phyloP scores from a whole-genome alignment of 2,888 invertebrate genomes.

The Syrista parreyssii region DNA sequence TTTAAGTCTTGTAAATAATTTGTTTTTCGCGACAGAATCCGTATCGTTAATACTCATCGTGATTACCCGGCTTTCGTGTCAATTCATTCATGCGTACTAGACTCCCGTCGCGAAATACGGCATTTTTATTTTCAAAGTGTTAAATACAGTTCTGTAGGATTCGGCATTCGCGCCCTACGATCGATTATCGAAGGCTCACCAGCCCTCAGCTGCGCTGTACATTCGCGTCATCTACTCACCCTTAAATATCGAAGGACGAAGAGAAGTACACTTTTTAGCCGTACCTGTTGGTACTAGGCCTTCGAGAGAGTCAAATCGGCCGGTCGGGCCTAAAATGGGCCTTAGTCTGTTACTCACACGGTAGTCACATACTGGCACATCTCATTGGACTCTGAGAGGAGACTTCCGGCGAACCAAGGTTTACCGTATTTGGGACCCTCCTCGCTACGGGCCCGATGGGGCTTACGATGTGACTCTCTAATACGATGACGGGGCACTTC shows the following conservation, averaged over 20 bases:
- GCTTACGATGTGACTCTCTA: constrained; percentile 47
- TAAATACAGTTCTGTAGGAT: too few relatives aligned
- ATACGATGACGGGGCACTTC: constrained; percentile 55
- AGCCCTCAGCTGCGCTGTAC: too few relatives aligned
- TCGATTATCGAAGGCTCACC: too few relatives aligned
- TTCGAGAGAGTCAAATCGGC: too few relatives aligned
- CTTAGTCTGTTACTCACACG: constrained; percentile 30
- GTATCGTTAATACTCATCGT: neutral
- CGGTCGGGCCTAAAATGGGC: too few relatives aligned
- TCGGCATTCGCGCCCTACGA: too few relatives aligned
- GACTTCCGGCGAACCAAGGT: constrained; percentile 49
- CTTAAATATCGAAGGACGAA: too few relatives aligned
- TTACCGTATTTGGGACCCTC: constrained; percentile 54
- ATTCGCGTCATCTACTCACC: too few relatives aligned
- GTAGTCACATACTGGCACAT: constrained; percentile 62
- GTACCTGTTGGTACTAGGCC: too few relatives aligned
- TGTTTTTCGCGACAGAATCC: neutral
- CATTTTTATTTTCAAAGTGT: neutral
- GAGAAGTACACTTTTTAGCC: too few relatives aligned
- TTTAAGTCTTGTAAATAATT: neutral
- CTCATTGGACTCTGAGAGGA: constrained; percentile 44
- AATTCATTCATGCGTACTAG: too few relatives aligned
- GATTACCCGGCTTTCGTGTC: too few relatives aligned
- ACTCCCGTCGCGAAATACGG: neutral
- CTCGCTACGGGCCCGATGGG: constrained; percentile 60